phyloP scores from a whole-genome alignment of 2,797 vertebrate species.

The Austrolebias charrua region DNA sequence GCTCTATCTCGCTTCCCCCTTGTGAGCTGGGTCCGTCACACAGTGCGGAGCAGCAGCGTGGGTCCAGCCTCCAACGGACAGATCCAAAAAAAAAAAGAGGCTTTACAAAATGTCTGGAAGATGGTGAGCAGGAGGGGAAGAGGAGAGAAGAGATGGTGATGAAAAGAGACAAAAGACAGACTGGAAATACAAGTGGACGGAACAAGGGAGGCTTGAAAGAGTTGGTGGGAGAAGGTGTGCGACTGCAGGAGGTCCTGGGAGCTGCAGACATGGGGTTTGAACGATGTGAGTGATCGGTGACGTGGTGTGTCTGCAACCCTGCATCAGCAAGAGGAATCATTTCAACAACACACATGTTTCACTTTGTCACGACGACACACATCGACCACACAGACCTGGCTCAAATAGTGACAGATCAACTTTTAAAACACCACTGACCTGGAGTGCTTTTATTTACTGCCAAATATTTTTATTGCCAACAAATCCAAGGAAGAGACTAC shows the following conservation, averaged over 20 bases:
- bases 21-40: constrained; percentile 62
- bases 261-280: constrained; percentile 39
- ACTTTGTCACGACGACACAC: constrained; percentile 43
- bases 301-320: constrained; percentile 47
- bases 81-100: constrained; percentile 64
- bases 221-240: neutral
- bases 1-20: constrained; percentile 48
- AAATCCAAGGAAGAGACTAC: constrained; percentile 12
- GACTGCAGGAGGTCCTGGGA: constrained; percentile 43
- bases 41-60: constrained; percentile 56
- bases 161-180: constrained; percentile 29
- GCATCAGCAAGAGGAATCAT: constrained; percentile 51
- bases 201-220: neutral
- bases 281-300: constrained; percentile 44
- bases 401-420: constrained; percentile 40
- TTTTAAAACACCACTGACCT: neutral
- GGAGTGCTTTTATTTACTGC: neutral
- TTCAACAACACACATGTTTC: constrained; percentile 39
- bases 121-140: constrained; percentile 38
- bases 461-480: constrained; percentile 15
- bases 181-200: constrained; percentile 1
- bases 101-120: constrained; percentile 59
- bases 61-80: constrained; percentile 54
- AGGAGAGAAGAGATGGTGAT: constrained; percentile 36
- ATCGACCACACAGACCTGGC: constrained; percentile 50